Conservation (phyloP, 2,888 invertebrate genomes). For the Erebia ligea region DNA sequence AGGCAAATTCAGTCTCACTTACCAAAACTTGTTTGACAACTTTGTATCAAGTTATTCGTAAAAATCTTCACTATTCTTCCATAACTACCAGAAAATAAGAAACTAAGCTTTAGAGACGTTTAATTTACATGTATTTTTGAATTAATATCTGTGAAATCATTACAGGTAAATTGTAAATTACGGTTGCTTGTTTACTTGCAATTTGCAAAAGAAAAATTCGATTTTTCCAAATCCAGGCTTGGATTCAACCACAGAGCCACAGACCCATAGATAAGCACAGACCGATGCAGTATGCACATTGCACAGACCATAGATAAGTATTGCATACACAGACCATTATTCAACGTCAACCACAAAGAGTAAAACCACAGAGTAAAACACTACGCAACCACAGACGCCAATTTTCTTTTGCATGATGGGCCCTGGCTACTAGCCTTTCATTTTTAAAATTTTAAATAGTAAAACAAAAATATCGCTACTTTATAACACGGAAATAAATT, state of each 20-base stretch:
- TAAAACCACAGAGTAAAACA: too few species aligned
- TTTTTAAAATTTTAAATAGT: too few species aligned
- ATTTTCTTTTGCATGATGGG: too few species aligned
- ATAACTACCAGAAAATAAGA: neutral
- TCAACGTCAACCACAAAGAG: too few species aligned
- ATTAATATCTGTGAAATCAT: neutral
- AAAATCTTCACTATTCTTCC: slow-evolving; percentile 8
- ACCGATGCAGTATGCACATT: too few species aligned
- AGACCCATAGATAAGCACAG: too few species aligned
- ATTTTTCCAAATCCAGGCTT: neutral
- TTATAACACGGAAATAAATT: too few species aligned
- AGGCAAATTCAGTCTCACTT: slow-evolving; percentile 18
- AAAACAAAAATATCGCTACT: too few species aligned
- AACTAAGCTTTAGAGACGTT: neutral
- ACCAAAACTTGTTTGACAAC: slow-evolving; percentile 40
- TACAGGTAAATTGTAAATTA: neutral
- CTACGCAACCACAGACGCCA: too few species aligned
- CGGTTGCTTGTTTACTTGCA: slow-evolving; percentile 1
- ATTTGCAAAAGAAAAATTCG: slow-evolving; percentile 12
- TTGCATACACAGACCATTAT: too few species aligned
- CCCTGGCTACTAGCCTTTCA: too few species aligned
- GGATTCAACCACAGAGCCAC: neutral
- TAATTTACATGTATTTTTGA: neutral
- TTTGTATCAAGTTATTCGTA: slow-evolving; percentile 23
- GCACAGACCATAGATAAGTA: too few species aligned